Evolutionary conservation across 2,888 invertebrate genomes (phyloP), one percentile per base, ranked within the genome.

Genomic region (Heliconius hortense): DNA sequence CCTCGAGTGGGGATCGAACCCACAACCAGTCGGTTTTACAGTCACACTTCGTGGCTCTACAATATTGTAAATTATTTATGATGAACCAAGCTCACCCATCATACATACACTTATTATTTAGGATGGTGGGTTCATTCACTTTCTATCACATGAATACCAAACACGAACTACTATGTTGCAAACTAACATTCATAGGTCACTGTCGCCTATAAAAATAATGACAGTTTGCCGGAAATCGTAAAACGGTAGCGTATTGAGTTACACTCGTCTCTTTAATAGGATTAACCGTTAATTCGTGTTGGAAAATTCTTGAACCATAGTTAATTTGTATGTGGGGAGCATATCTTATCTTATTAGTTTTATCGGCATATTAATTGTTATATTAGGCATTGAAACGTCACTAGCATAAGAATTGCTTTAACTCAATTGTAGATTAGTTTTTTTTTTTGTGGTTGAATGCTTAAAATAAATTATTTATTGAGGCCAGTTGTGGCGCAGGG

Each of bases 191-290:
- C 78, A 80, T 80, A 81, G 81, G 76, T 76, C 68, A 76, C 79
- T 79, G 78, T 77, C 80, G 75, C 77, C 81, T 82, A 82, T 85
- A 88, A 89, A 88, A 87, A 82, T 81, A 84, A 84, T 83, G 83
- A 82, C 82, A 82, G 81, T 79, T 82, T 80, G 81, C 84, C 83
- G 89, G 89, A 90, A 89, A 88, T 83, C 85, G 86, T 90, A 89
- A 90, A 90, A 74, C 70, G 74, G 77, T 77, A 75, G 75, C 74
- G 66, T 66, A 67, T 70, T 59, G 72, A 56, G 39, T 66, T 69
- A 75, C 74, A 75, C 35, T 75, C 70, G 74, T 56, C 60, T 59
- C 74, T 71, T 48, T 75, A 75, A 71, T 75, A 56, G 63, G 74
- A 75, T 75, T 75, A 75, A 77, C 75, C 26, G 77, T 77, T 75